Evolutionary conservation across 2,113 vertebrate genomes (phyloP).

Genomic region (Sceloporus tristichus): DNA sequence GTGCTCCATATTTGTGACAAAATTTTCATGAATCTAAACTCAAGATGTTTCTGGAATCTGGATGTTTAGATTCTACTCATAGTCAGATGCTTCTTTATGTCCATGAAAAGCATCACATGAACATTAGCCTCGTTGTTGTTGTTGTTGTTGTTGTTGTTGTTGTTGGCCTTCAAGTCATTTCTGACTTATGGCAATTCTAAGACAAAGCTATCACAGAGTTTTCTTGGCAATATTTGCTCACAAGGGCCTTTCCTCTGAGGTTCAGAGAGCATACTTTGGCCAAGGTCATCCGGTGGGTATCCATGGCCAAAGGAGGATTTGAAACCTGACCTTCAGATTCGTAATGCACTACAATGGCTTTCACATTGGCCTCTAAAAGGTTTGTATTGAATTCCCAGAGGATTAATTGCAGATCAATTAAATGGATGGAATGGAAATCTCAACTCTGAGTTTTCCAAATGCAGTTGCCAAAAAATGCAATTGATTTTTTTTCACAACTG

Average conservation of each 20-base stretch:
- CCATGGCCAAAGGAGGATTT: no score
- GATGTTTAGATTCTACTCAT: constrained; percentile 10
- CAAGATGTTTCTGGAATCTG: neutral
- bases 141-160: no score
- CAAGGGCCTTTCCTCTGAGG: no score
- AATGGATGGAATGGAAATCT: neutral
- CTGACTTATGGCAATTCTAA: no score
- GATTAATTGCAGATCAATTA: constrained; percentile 38
- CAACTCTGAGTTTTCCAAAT: constrained; percentile 28
- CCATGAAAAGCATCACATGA: fast-evolving
- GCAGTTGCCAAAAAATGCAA: constrained; percentile 17
- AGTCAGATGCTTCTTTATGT: neutral
- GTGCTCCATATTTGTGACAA: neutral
- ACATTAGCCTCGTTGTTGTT: neutral
- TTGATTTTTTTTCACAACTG: constrained; percentile 21
- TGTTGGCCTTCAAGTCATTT: no score
- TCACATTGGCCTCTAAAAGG: no score
- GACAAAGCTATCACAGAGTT: no score
- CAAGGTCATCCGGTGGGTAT: no score
- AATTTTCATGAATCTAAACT: neutral
- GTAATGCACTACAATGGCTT: no score
- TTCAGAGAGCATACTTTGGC: no score
- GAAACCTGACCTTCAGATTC: no score
- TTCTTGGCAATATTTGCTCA: no score
- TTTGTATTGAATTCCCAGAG: neutral